Conservation (phyloP, 2,888 invertebrate genomes). For the Pseudococcus viburni region DNA sequence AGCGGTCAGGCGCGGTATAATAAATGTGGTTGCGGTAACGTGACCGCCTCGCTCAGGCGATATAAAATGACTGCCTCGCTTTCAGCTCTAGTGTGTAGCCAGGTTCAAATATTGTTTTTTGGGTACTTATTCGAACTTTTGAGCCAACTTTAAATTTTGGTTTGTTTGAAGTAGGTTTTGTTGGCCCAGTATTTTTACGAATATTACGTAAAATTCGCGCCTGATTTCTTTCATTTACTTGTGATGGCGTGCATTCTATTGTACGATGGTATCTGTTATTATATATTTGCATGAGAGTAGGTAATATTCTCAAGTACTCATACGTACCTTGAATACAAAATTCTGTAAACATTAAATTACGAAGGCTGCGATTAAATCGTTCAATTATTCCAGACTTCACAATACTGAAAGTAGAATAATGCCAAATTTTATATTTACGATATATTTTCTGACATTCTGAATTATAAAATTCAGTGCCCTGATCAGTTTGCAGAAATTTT, state of each 20-base stretch:
- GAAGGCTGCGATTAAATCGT: slow-evolving; percentile 61
- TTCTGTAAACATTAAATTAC: background rate
- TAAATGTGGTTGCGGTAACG: no score
- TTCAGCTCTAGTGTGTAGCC: no score
- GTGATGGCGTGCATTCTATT: background rate
- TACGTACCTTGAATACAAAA: background rate
- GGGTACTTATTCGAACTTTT: background rate
- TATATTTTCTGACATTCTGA: slow-evolving; percentile 63
- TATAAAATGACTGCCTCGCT: no score
- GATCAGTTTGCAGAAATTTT: slow-evolving; percentile 68
- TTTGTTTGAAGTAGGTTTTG: no score
- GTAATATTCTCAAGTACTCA: background rate
- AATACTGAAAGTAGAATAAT: slow-evolving; percentile 58
- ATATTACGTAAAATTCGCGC: background rate
- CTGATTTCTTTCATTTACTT: background rate
- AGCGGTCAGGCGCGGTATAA: no score
- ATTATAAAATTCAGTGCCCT: slow-evolving; percentile 69
- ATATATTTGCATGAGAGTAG: background rate
- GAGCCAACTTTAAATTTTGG: slow-evolving; percentile 2
- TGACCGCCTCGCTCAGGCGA: no score
- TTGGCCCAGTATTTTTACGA: background rate
- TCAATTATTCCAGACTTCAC: slow-evolving; percentile 60
- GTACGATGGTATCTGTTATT: slow-evolving; percentile 26
- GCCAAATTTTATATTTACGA: slow-evolving; percentile 59
- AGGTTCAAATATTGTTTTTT: background rate